Base-by-base conservation (phyloP, 2,797 vertebrate species). In the Phylloscopus collybita region DNA sequence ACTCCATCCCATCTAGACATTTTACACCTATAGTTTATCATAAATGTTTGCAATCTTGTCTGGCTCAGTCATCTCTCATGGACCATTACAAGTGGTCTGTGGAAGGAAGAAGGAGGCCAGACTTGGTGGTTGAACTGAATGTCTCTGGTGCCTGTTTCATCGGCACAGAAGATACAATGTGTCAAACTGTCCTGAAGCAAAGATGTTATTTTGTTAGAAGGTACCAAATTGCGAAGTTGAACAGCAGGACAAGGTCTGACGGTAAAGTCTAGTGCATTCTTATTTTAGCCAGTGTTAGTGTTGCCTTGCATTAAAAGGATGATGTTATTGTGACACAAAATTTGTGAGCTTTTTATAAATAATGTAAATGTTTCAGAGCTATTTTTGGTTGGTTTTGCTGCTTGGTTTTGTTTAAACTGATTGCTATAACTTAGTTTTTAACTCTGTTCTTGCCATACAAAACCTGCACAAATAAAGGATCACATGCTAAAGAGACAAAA, bases 21-120 rank as follows among this genome's bases (percentile, higher is more conserved):
- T 67, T 42, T 51, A 54, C 3, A 29, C 13, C 3, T 40, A 10
- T 3, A 13, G 8, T 53, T 74, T 74, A 10, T 60, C 2, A 0
- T 34, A 29, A 65, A 13, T 4, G 4, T 75, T 4, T 53, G 18
- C 34, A 25, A 0, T 66, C 56, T 70, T 60, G 10, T 36, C 19
- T 3, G 2, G 17, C 36, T 75, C 45, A 10, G 30, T 59, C 11
- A 5, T 62, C 0, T 0, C 44, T 70, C 0, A 0, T 10, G 59
- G 45, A 10, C 14, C 3, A 1, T 86, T 42, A 5, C 9, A 5
- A 27, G 40, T 44, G 64, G 45, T 78, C 36, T 79, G 27, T 29
- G 8, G 23, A 61, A 80, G 13, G 20, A 12, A 5, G 53, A 59
- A 23, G 53, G 44, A 72, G 23, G 19, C n/a, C 20, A 6, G 32